Evolutionary conservation across 2,888 invertebrate genomes (phyloP), one percentile per base, ranked within the genome.

Genomic region (Loripinus fragilis): DNA sequence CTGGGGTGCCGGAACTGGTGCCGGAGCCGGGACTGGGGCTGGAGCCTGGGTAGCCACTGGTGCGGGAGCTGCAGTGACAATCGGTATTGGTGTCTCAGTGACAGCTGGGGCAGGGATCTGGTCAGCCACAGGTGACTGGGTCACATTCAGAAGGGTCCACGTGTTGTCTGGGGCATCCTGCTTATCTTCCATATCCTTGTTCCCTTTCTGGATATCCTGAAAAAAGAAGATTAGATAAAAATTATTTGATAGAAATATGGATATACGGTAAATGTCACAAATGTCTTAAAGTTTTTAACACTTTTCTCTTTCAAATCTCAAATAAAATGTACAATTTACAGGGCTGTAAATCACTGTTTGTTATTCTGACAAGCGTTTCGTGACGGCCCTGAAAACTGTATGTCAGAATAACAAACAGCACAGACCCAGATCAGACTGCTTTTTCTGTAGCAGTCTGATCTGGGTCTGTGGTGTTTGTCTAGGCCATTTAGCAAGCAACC

Each of bases 61-160:
- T 2, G 28, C 20, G 25, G 74, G 50, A 2, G 67, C 42, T 1
- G 20, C 55, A 68, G 33, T 38, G 28, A 48, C 64, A 17, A 60
- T 35, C n/a, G 70, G 74, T 8, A 28, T 64, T 5, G 72, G 64
- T 0, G 67, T 30, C 1, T 28, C 55, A 74, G n/a, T 38, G 28
- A 48, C 64, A 17, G 42, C 42, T n/a, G 55, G 71, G 45, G 41
- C 71, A 8, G 60, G 60, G 23, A 38, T 60, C 64, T 42, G 72
- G 1, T 28, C 66, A 7, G 33, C 60, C 60, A 60, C 60, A 30
- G 60, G 60, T 33, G 42, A 33, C 42, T 60, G 65, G 38, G 75
- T 52, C n/a, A 76, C 72, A 52, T 42, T 73, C 71, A 82, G 38
- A 38, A 82, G 25, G 41, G 78, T 78, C 82, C 82, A 82, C n/a